A percentile compares a stretch with the other conserved stretches of the same genome.
Conservation (phyloP, 2,113 vertebrate genomes). For the Glareola pratincola region DNA sequence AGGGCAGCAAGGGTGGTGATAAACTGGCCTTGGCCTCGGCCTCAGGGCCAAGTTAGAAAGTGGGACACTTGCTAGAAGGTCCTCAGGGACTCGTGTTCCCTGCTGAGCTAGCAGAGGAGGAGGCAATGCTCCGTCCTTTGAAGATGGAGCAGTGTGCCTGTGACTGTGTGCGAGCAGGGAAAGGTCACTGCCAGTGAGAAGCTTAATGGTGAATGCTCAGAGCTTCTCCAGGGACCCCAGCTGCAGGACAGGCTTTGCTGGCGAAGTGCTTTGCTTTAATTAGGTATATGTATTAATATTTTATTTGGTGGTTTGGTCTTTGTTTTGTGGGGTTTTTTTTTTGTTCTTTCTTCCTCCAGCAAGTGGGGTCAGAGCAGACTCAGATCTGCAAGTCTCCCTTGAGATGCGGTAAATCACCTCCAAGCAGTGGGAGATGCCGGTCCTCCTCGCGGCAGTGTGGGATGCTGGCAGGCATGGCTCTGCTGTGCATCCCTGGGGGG, state of each 20-base stretch:
- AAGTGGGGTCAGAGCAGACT: neutral
- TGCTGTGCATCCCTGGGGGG: neutral
- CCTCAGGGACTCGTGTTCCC: neutral
- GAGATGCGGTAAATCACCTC: neutral
- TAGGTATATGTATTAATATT: neutral
- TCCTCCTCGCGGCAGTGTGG: neutral
- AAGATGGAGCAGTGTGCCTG: neutral
- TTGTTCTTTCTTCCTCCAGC: neutral
- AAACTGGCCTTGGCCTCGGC: neutral
- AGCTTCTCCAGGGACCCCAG: neutral
- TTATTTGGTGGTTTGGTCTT: neutral
- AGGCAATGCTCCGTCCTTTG: neutral
- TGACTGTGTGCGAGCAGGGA: neutral
- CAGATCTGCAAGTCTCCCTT: neutral
- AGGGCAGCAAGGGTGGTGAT: neutral
- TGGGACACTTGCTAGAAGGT: neutral
- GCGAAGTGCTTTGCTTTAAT: constrained; percentile 20
- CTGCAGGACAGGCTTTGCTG: neutral
- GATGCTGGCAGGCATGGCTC: neutral
- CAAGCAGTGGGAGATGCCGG: neutral
- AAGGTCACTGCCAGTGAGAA: neutral
- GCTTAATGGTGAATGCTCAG: neutral
- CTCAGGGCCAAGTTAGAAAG: neutral
- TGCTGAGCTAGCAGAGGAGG: neutral
- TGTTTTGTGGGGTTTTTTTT: neutral